Conservation (phyloP, 2,888 invertebrate species). For the Trichogramma evanescens region DNA sequence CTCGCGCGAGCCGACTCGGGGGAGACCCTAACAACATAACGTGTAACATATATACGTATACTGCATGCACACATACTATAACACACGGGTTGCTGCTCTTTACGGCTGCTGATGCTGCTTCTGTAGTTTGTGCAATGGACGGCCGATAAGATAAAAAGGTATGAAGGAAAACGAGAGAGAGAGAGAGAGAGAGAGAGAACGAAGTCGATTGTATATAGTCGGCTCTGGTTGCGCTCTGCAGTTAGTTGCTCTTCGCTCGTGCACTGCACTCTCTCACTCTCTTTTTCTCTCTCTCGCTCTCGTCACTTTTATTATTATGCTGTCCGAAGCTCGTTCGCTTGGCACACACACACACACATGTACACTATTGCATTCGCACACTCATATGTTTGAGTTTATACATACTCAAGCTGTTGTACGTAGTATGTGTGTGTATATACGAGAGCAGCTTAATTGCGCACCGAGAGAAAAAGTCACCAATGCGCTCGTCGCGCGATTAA, state of each 20-base stretch:
- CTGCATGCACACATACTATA: neutral
- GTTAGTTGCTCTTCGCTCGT: too few species aligned
- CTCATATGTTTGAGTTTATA: neutral
- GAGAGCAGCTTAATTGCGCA: too few species aligned
- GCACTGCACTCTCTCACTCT: neutral
- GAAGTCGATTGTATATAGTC: too few species aligned
- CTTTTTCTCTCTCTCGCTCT: conserved; percentile 3
- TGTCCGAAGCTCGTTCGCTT: conserved; percentile 13
- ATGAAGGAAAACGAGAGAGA: neutral
- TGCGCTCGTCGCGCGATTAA: too few species aligned
- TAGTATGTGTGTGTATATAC: too few species aligned
- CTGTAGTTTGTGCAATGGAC: neutral
- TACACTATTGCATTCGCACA: neutral
- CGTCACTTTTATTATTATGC: conserved; percentile 18
- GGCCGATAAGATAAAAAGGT: conserved; percentile 24
- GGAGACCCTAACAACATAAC: neutral
- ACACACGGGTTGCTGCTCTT: neutral
- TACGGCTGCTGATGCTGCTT: neutral
- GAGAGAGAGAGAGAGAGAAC: too few species aligned
- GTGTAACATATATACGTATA: neutral
- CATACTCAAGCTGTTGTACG: neutral
- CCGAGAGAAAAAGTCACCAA: too few species aligned
- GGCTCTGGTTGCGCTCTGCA: too few species aligned
- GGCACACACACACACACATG: neutral
- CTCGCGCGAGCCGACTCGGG: conserved; percentile 5